These are phyloP conservation scores for Zaprionus gabonicus DNA, from an alignment of 1,140 invertebrate genomes.

Conservation along the genomic window DNA sequence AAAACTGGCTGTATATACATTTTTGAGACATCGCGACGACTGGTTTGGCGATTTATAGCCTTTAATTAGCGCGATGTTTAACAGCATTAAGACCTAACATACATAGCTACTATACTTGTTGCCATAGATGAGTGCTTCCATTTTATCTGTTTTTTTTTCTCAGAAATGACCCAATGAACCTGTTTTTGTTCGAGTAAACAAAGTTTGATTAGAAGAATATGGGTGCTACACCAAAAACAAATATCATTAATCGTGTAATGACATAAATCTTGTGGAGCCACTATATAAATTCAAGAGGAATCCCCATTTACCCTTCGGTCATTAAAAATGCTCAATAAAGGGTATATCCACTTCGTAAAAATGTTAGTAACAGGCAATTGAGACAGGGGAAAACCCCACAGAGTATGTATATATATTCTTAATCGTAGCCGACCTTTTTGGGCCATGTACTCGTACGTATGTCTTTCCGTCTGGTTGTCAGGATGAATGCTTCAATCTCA, in stretches of 20 bases:
- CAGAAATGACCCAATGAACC: not conserved
- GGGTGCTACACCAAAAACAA: not conserved
- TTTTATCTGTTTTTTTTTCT: constrained; percentile 11
- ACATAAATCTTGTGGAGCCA: not conserved
- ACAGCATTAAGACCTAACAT: constrained; percentile 23
- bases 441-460: too few species aligned
- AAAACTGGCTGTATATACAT: constrained; percentile 40
- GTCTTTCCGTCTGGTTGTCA: too few species aligned
- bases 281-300: not conserved
- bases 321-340: too few species aligned
- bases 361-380: too few species aligned
- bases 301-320: not conserved
- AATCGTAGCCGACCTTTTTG: too few species aligned
- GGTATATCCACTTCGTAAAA: too few species aligned
- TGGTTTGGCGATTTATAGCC: constrained; percentile 53
- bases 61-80: constrained; percentile 42
- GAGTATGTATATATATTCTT: too few species aligned
- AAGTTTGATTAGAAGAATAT: not conserved
- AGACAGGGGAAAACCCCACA: too few species aligned
- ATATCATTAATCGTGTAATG: not conserved
- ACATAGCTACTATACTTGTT: constrained; percentile 34
- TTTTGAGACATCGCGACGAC: constrained; percentile 44
- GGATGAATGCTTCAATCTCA: too few species aligned
- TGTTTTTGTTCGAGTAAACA: not conserved
- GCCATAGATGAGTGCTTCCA: constrained; percentile 9